phyloP scores from a whole-genome alignment of 2,888 invertebrate species.

The Tipula confusa region DNA sequence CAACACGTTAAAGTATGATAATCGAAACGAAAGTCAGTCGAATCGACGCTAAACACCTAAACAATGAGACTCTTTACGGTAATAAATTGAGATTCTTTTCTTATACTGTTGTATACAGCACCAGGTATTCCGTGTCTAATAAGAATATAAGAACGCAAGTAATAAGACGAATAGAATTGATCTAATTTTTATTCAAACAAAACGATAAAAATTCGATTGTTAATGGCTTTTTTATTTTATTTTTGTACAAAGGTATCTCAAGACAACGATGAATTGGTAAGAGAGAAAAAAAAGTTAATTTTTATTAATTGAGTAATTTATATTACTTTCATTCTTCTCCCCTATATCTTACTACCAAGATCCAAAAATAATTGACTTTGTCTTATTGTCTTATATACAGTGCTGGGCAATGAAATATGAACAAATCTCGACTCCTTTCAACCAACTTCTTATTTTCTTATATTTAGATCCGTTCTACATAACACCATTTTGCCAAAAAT shows the following conservation, averaged over 20 bases:
- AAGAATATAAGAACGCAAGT: neutral
- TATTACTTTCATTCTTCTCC: neutral
- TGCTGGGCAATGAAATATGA: too few species aligned
- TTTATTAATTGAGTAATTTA: neutral
- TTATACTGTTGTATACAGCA: neutral
- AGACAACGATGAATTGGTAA: neutral
- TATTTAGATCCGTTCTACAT: too few species aligned
- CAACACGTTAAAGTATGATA: neutral
- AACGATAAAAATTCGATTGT: constrained; percentile 1
- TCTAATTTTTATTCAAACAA: neutral
- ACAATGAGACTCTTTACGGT: neutral
- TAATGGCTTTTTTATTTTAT: too few species aligned
- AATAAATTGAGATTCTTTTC: neutral
- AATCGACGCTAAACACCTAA: neutral
- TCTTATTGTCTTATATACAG: constrained; percentile 3
- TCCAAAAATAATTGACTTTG: neutral
- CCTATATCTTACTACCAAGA: neutral
- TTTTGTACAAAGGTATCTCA: neutral
- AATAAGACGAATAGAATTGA: neutral
- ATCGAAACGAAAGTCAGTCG: neutral
- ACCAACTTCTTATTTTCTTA: too few species aligned
- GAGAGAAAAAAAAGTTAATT: neutral
- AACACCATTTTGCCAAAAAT: too few species aligned
- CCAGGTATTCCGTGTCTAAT: neutral
- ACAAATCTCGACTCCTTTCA: too few species aligned